These are phyloP conservation scores for Odiellus spinosus DNA, from an alignment of 2,888 invertebrate genomes.

Conservation along the genomic window DNA sequence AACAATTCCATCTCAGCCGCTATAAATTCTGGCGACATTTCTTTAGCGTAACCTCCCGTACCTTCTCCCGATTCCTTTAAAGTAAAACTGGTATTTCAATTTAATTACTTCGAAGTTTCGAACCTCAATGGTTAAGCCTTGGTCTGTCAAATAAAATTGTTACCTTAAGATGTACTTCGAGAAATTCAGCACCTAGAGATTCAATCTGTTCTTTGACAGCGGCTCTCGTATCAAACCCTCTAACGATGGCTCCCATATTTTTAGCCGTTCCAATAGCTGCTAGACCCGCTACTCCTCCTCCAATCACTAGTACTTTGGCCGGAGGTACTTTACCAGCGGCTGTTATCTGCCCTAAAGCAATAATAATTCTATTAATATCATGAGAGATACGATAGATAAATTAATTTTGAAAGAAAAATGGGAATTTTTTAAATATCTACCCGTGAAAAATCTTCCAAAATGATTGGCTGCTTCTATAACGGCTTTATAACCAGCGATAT, in stretches of 20 bases:
- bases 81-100: slow-evolving; percentile 3
- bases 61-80: slow-evolving; percentile 38
- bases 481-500: slow-evolving; percentile 72
- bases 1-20: slow-evolving; percentile 70
- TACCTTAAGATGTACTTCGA: slow-evolving; percentile 58
- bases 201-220: slow-evolving; percentile 71
- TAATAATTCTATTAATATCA: too few relatives aligned
- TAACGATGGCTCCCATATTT: slow-evolving; percentile 74
- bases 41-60: slow-evolving; percentile 64
- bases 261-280: slow-evolving; percentile 68
- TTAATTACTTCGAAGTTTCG: neutral
- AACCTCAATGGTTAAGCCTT: neutral
- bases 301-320: slow-evolving; percentile 69
- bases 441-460: slow-evolving; percentile 78
- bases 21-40: slow-evolving; percentile 69
- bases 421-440: too few relatives aligned
- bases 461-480: slow-evolving; percentile 76
- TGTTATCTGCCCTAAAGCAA: slow-evolving; percentile 35
- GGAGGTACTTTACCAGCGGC: slow-evolving; percentile 60
- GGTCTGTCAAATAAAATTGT: slow-evolving; percentile 5
- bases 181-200: slow-evolving; percentile 72
- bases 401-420: too few relatives aligned
- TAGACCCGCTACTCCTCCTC: slow-evolving; percentile 76
- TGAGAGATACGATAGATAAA: too few relatives aligned
- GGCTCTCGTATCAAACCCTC: slow-evolving; percentile 70